phyloP scores from a whole-genome alignment of 2,113 vertebrate genomes.

The Collichthys lucidus region DNA sequence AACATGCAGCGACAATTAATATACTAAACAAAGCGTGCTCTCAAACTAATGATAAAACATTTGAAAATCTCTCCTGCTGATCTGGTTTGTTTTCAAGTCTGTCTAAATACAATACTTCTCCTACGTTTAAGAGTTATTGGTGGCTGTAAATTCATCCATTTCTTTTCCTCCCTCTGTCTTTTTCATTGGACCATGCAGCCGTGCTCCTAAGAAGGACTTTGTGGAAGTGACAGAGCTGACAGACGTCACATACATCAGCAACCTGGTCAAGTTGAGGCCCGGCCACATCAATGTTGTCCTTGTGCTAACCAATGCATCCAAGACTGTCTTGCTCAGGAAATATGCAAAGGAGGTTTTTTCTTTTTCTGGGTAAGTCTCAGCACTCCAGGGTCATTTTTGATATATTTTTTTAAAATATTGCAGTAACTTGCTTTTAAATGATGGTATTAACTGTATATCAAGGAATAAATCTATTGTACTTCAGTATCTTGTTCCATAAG shows the following conservation, averaged over 20 bases:
- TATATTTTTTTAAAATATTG: too few species aligned
- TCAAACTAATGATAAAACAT: too few species aligned
- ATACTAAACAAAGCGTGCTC: neutral
- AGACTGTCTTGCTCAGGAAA: constrained; percentile 90
- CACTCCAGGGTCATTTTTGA: neutral
- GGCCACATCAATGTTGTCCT: constrained; percentile 95
- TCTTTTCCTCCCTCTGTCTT: neutral
- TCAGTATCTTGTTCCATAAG: neutral
- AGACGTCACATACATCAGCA: constrained; percentile 92
- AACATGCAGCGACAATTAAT: neutral
- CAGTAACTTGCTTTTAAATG: too few species aligned
- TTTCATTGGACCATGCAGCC: constrained; percentile 67
- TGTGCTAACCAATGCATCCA: constrained; percentile 91
- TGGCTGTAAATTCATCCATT: neutral
- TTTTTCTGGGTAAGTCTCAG: constrained; percentile 88
- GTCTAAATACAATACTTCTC: neutral
- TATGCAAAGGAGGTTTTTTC: constrained; percentile 95
- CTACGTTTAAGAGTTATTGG: neutral
- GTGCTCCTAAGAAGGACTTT: constrained; percentile 91
- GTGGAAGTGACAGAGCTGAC: constrained; percentile 97
- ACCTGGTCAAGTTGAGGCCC: constrained; percentile 91
- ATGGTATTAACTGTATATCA: too few species aligned
- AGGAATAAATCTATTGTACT: too few species aligned
- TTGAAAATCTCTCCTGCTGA: neutral
- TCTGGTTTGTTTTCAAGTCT: neutral